Conservation (phyloP, 1,140 invertebrate species). For the Drosophila sucinea region DNA sequence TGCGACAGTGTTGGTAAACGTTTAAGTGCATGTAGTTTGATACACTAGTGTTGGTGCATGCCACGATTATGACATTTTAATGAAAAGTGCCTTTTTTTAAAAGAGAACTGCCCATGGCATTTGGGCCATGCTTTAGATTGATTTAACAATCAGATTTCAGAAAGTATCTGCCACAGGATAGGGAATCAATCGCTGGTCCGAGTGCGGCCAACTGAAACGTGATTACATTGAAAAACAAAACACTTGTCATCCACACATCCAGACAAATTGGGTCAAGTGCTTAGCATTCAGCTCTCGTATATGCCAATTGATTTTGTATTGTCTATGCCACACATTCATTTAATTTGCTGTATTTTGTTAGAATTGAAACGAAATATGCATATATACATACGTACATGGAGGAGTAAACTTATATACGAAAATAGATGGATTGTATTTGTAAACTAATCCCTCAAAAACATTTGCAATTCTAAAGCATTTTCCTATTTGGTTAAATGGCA, state of each 20-base stretch:
- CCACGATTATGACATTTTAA: too few relatives aligned
- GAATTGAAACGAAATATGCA: neutral
- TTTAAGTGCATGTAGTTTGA: too few relatives aligned
- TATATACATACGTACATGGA: neutral
- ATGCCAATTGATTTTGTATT: constrained; percentile 8
- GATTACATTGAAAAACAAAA: constrained; percentile 2
- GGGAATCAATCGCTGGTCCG: neutral
- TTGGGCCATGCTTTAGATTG: too few relatives aligned
- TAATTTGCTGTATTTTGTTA: neutral
- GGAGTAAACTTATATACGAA: neutral
- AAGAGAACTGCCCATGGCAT: too few relatives aligned
- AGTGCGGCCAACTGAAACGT: neutral
- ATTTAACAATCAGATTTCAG: neutral
- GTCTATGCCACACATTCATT: constrained; percentile 3
- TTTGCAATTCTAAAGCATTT: constrained; percentile 8
- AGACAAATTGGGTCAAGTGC: neutral
- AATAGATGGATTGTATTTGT: neutral
- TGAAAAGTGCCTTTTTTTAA: too few relatives aligned
- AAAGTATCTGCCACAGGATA: neutral
- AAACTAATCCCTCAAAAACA: neutral
- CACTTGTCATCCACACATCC: neutral
- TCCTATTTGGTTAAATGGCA: constrained; percentile 1
- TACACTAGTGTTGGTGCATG: too few relatives aligned
- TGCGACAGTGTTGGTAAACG: too few relatives aligned
- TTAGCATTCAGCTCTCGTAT: constrained; percentile 1